phyloP scores from a whole-genome alignment of 2,113 vertebrate genomes.

The Cranoglanis bouderius region DNA sequence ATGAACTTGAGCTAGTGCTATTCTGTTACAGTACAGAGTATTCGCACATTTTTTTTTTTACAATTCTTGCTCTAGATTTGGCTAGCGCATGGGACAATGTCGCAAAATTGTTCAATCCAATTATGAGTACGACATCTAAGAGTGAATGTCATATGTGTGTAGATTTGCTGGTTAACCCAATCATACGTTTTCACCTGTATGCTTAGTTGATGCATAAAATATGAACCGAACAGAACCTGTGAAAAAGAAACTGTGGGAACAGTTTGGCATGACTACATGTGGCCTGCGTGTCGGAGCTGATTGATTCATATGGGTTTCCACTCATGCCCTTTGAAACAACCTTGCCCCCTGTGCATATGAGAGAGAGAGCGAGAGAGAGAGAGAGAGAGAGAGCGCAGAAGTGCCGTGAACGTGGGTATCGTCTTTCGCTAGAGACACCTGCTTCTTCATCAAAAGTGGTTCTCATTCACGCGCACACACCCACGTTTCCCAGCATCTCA shows the following conservation, averaged over 20 bases:
- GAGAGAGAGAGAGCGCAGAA: background rate
- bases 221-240: background rate
- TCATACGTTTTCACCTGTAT: background rate
- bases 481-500: slow-evolving; percentile 60
- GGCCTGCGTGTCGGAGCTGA: slow-evolving; percentile 23
- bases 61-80: background rate
- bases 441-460: slow-evolving; percentile 50
- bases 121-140: background rate
- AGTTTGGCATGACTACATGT: slow-evolving; percentile 26
- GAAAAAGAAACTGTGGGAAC: background rate
- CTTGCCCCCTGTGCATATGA: background rate
- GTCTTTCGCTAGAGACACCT: slow-evolving; percentile 41
- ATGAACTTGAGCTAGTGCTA: background rate
- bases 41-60: background rate
- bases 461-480: slow-evolving; percentile 51
- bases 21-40: background rate
- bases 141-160: background rate
- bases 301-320: slow-evolving; percentile 24
- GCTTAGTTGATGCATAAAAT: background rate
- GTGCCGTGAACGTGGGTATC: background rate
- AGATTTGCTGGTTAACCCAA: background rate
- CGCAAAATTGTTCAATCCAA: background rate
- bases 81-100: no score
- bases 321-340: slow-evolving; percentile 11
- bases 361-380: slow-evolving; percentile 14